These are phyloP conservation scores for Mactromeris polynyma DNA, from an alignment of 2,888 invertebrate species.

Conservation along the genomic window DNA sequence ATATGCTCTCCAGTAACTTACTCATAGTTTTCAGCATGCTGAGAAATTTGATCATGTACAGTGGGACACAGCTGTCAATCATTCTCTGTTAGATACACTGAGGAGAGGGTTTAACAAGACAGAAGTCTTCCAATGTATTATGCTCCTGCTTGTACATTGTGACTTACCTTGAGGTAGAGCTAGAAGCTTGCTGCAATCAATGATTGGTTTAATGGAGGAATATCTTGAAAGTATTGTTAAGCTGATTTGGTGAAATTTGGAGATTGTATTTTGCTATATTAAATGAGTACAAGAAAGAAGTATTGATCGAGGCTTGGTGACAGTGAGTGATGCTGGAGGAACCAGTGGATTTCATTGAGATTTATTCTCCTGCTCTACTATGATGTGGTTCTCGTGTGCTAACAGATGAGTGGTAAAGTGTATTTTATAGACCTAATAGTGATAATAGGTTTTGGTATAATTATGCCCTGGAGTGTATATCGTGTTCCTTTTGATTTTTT, in stretches of 20 bases:
- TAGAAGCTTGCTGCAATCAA: background rate
- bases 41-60: background rate
- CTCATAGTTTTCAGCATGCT: background rate
- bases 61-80: background rate
- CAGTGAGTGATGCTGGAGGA: conserved; percentile 1
- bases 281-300: background rate
- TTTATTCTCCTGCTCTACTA: background rate
- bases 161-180: background rate
- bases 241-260: background rate
- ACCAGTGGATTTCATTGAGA: background rate
- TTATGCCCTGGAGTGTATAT: background rate
- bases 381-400: background rate
- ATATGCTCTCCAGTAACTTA: background rate
- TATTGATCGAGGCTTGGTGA: conserved; percentile 1
- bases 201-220: background rate
- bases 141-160: background rate
- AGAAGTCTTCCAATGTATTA: background rate
- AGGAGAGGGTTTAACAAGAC: background rate
- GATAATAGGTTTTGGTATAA: background rate
- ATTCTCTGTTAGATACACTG: background rate
- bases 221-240: background rate
- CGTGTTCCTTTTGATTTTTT: background rate
- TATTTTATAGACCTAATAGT: background rate
- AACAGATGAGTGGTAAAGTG: conserved; percentile 4
- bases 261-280: background rate